These are phyloP conservation scores for Pygathrix nemaeus DNA, from an alignment of 2,113 vertebrate species.

Conservation along the genomic window DNA sequence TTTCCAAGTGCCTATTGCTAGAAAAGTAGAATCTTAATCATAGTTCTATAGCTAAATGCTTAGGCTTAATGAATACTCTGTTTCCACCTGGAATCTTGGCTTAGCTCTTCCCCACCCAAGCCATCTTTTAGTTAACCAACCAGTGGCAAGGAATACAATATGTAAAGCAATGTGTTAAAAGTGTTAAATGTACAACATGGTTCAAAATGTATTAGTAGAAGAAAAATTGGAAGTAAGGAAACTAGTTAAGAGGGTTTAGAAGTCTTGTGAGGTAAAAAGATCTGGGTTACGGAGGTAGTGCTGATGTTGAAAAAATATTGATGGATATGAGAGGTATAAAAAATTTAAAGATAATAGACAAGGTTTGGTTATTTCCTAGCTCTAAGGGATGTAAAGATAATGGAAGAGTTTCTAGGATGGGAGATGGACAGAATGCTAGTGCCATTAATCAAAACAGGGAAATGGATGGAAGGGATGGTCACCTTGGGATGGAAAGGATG, in stretches of 20 bases:
- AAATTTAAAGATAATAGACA: neutral
- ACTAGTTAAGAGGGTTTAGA: neutral
- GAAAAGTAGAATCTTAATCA: neutral
- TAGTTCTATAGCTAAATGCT: neutral
- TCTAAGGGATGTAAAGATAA: no score
- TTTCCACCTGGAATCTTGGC: neutral
- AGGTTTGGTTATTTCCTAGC: neutral
- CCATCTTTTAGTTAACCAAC: neutral
- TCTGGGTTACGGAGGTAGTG: neutral
- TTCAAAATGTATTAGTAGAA: neutral
- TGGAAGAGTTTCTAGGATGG: neutral
- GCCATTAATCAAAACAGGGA: neutral
- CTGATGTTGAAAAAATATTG: neutral
- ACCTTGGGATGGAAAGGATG: neutral
- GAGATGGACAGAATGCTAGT: neutral
- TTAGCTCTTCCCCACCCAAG: neutral
- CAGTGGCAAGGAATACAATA: no score
- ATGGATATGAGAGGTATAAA: fast-evolving
- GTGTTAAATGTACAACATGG: neutral
- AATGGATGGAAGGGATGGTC: neutral
- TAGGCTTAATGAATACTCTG: neutral
- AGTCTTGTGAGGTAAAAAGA: neutral
- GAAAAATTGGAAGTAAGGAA: neutral
- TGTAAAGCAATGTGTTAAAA: neutral
- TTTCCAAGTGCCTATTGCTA: neutral